These are phyloP conservation scores for Noctilio leporinus DNA, from an alignment of 2,113 vertebrate species.

Conservation along the genomic window DNA sequence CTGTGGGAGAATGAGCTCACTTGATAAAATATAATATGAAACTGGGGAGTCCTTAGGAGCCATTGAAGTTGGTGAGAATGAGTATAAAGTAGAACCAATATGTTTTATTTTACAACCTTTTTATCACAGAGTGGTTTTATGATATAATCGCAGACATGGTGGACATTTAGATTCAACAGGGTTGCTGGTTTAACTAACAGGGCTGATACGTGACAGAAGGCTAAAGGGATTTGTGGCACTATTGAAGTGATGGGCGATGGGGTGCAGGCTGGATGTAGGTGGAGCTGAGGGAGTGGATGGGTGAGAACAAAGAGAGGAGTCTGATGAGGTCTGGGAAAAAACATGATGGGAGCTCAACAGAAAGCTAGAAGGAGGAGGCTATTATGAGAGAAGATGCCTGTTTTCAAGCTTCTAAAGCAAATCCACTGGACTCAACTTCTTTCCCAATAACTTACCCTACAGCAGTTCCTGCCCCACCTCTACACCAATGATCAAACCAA, in stretches of 20 bases:
- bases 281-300: not conserved
- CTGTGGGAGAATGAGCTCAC: accelerated
- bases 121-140: not conserved
- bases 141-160: not conserved
- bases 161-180: not conserved
- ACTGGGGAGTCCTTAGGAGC: not conserved
- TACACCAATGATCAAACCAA: not conserved
- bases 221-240: not conserved
- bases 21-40: not conserved
- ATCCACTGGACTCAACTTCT: accelerated
- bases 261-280: not conserved
- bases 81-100: not conserved
- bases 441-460: not conserved
- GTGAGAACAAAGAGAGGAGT: too few species aligned
- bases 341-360: not conserved
- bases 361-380: not conserved
- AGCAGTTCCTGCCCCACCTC: not conserved
- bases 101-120: not conserved
- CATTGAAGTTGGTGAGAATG: not conserved
- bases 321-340: not conserved
- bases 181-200: not conserved
- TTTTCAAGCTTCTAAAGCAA: not conserved
- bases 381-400: accelerated
- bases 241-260: not conserved
- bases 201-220: not conserved